A percentile compares a stretch with the other conserved stretches of the same genome.
phyloP scores from a whole-genome alignment of 2,888 invertebrate genomes.

The Blera fallax region DNA sequence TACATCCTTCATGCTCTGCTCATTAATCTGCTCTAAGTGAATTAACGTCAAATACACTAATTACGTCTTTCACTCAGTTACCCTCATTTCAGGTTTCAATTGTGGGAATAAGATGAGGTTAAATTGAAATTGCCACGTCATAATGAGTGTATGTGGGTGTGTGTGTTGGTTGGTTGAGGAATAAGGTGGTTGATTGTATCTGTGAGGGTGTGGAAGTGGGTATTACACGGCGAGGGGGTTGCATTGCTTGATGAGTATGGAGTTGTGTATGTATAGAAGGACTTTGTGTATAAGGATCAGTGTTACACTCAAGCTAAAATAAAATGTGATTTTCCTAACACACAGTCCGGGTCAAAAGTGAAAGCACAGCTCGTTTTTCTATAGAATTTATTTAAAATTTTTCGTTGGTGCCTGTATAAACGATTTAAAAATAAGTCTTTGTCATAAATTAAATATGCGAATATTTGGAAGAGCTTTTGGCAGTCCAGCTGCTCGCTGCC shows the following conservation, averaged over 20 bases:
- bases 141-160: constrained; percentile 43
- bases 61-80: constrained; percentile 75
- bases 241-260: constrained; percentile 1
- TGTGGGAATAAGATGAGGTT: constrained; percentile 73
- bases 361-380: no score
- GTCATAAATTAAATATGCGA: no score
- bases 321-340: neutral
- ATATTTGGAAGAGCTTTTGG: no score
- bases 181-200: neutral
- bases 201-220: neutral
- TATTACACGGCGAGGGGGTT: neutral
- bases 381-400: no score
- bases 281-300: neutral
- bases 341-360: neutral
- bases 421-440: no score
- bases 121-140: constrained; percentile 73
- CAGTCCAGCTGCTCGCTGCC: no score
- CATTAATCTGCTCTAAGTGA: constrained; percentile 75
- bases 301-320: neutral
- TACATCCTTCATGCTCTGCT: constrained; percentile 73
- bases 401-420: no score
- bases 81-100: constrained; percentile 74
- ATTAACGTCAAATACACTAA: constrained; percentile 75
- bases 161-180: neutral
- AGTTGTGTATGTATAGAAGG: neutral